Evolutionary conservation across 2,888 invertebrate genomes (phyloP), one percentile per base, ranked within the genome.

Genomic region (Drosophila setosimentum): DNA sequence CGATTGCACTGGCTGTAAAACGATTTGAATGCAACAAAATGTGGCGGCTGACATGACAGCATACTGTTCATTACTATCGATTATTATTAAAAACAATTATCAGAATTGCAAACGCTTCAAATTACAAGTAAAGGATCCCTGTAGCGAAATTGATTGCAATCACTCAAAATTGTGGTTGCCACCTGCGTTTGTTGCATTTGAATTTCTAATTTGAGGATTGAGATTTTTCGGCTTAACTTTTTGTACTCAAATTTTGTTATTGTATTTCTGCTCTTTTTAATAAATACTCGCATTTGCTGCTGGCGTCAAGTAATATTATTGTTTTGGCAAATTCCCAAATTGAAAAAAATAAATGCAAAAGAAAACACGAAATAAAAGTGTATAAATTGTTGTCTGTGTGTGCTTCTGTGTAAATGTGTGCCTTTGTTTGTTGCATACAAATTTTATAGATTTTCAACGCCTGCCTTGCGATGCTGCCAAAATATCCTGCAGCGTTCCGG

Each of bases 361-460:
- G n/a, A 65, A 48, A 58, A 21, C 21, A 33, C 21, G 40, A 55
- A 60, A 62, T 37, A 45, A 60, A 68, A 74, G 54, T 70, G 76
- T 67, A 74, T 73, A 64, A 76, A 73, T 72, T 57, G 42, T 35
- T 65, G 48, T 53, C 59, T 65, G 61, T 57, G 55, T 48, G 33
- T 32, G 33, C 13, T n/a, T 11, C 2, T 53, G 16, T 50, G 18
- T 27, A 58, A 18, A 45, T 57, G 67, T 32, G 57, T 45, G 71
- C 76, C 60, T 71, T 68, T 83, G 72, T 86, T 80, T 83, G 70
- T 80, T 83, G 76, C 70, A 81, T 83, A 80, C 83, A 82, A 86
- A 80, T 86, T 86, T 86, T 85, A 85, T 83, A 70, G 81, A 86
- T 75, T 86, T 85, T 83, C 81, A 80, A 86, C 83, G 87, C 83